Base-by-base conservation (phyloP, 2,888 invertebrate genomes). In the Daptonema setosum region DNA sequence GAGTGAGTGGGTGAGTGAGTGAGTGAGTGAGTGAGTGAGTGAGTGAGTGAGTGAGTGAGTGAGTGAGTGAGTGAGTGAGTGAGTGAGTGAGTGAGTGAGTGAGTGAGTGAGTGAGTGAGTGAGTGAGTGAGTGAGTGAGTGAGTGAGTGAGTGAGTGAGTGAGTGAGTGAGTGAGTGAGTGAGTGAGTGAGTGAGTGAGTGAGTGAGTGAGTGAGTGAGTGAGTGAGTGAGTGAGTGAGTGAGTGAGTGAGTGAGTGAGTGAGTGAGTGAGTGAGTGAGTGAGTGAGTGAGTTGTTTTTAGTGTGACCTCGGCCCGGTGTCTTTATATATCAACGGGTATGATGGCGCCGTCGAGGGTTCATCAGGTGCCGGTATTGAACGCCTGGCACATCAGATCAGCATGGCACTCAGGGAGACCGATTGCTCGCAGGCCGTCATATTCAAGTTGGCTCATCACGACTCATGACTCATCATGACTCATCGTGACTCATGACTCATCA, bases 231-330 rank as follows among this genome's bases (percentile, higher is more conserved):
- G n/a, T n/a, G n/a, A n/a, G n/a, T n/a, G n/a, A n/a, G n/a, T n/a
- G n/a, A n/a, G n/a, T n/a, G n/a, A n/a, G n/a, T n/a, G n/a, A n/a
- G n/a, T n/a, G n/a, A n/a, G n/a, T n/a, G n/a, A n/a, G n/a, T n/a
- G 55, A 29, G n/a, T n/a, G 54, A 30, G 30, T 41, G n/a, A n/a
- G 30, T 45, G 5, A 26, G 5, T 22, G 25, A 52, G 11, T n/a
- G 11, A 8, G 8, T 35, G 8, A 8, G 17, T 35, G 8, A 11
- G 8, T 35, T 35, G 35, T 17, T 8, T 77, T 29, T 77, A 90
- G 90, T 88, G 87, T 47, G 85, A 86, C 73, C 83, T 88, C 63
- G 90, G 90, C 0, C 87, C 88, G 1, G 85, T 88, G 68, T 77
- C 88, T 67, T 78, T 91, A 58, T 85, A 86, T 59, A 80, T 87